Evolutionary conservation across 2,113 vertebrate genomes (phyloP), one percentile per base, ranked within the genome.

Genomic region (Trichomycterus rosablanca): DNA sequence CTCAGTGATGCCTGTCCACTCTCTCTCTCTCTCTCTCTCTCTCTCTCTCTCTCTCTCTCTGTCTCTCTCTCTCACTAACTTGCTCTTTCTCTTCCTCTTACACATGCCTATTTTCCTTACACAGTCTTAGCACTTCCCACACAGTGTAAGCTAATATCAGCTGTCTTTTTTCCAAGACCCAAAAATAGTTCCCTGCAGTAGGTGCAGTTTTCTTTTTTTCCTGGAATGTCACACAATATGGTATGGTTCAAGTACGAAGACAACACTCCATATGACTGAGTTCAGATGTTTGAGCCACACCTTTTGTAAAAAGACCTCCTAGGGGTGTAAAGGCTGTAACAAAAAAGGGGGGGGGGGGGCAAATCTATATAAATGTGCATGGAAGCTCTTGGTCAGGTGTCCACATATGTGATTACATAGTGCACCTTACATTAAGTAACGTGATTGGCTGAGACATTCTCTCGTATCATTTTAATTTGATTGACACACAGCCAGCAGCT

Each of bases 361-460:
- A n/a, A n/a, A n/a, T n/a, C n/a, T n/a, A n/a, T n/a, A n/a, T n/a
- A n/a, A n/a, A n/a, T n/a, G n/a, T n/a, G n/a, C n/a, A n/a, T n/a
- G n/a, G n/a, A n/a, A n/a, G n/a, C n/a, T n/a, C n/a, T n/a, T n/a
- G n/a, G n/a, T n/a, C n/a, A n/a, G n/a, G n/a, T n/a, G n/a, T n/a
- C n/a, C n/a, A n/a, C n/a, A n/a, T n/a, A n/a, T n/a, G n/a, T n/a
- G n/a, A n/a, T n/a, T n/a, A n/a, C n/a, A n/a, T n/a, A n/a, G n/a
- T n/a, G 66, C 63, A 37, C 26, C 72, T 70, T 81, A 80, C 74
- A 81, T 3, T 16, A 68, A 69, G 53, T 61, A 37, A 66, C 60
- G 63, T 80, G 74, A 85, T 78, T 78, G 80, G 80, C 73, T 75
- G 70, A 75, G 74, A 80, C 68, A n/a, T n/a, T n/a, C n/a, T n/a